A percentile compares a stretch with the other conserved stretches of the same genome.
These are phyloP conservation scores for Matsumyia berberina DNA, from an alignment of 2,888 invertebrate species.

Conservation along the genomic window DNA sequence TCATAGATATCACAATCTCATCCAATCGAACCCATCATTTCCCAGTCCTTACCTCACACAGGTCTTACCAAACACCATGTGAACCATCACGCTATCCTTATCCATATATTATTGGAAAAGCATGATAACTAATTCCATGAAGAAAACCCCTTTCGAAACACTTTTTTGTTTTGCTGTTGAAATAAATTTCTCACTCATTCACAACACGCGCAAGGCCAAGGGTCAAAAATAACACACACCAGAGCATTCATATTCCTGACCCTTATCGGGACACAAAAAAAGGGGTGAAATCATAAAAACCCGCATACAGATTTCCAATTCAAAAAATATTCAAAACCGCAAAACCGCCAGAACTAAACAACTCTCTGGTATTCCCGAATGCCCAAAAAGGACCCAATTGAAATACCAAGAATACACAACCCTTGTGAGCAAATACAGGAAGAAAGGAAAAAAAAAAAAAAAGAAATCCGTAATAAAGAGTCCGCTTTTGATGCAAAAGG, in stretches of 20 bases:
- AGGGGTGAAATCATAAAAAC: constrained; percentile 58
- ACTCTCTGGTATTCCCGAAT: constrained; percentile 33
- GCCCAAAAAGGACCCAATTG: constrained; percentile 48
- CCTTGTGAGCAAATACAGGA: constrained; percentile 50
- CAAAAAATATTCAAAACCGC: constrained; percentile 44
- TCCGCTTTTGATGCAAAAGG: constrained; percentile 31
- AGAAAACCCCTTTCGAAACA: neutral
- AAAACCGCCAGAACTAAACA: constrained; percentile 57
- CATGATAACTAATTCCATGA: constrained; percentile 39
- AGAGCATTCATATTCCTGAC: constrained; percentile 66
- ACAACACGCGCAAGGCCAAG: constrained; percentile 44
- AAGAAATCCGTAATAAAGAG: constrained; percentile 46
- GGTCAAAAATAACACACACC: constrained; percentile 54
- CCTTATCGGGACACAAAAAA: constrained; percentile 30
- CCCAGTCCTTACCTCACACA: neutral
- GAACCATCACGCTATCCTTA: constrained; percentile 16
- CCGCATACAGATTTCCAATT: constrained; percentile 50
- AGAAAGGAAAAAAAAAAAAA: constrained; percentile 13
- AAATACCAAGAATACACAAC: constrained; percentile 51
- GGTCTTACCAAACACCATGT: neutral
- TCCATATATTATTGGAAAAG: constrained; percentile 41
- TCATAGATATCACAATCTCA: constrained; percentile 15
- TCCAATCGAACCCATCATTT: neutral
- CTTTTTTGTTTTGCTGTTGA: neutral
- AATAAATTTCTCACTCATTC: constrained; percentile 20